A percentile compares a stretch with the other conserved stretches of the same genome.
Evolutionary conservation across 2,113 vertebrate genomes (phyloP).

Genomic region (Scopus umbretta): DNA sequence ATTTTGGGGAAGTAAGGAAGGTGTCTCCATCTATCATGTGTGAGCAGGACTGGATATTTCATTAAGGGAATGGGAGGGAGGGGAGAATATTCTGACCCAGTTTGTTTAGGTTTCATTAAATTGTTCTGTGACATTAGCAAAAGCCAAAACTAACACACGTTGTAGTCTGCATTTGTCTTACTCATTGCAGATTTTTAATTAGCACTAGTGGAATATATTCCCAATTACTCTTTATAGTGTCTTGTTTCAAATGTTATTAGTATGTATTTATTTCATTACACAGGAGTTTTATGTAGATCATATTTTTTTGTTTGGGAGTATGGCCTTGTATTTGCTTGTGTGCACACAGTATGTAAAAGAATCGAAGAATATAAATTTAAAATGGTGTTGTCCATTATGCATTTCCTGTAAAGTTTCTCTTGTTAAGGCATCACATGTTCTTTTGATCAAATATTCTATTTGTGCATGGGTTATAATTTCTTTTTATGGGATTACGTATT

Average conservation of each 20-base stretch:
- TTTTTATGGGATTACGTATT: not conserved
- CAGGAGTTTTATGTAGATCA: not conserved
- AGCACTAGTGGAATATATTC: not conserved
- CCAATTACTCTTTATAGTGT: not conserved
- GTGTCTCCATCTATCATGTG: not conserved
- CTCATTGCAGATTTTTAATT: not conserved
- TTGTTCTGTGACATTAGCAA: not conserved
- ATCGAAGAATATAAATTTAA: not conserved
- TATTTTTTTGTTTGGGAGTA: not conserved
- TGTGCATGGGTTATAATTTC: not conserved
- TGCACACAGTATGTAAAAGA: not conserved
- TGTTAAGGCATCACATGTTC: not conserved
- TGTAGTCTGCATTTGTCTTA: not conserved
- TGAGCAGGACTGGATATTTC: not conserved
- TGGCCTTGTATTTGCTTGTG: not conserved
- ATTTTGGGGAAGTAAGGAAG: not conserved
- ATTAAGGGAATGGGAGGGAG: not conserved
- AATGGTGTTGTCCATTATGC: not conserved
- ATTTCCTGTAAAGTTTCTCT: not conserved
- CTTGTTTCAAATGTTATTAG: not conserved
- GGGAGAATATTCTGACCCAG: not conserved
- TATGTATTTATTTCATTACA: not conserved
- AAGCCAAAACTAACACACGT: not conserved
- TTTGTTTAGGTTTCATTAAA: not conserved
- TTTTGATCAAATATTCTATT: not conserved